Evolutionary conservation across 2,888 invertebrate species (phyloP).

Genomic region (Eupithecia dodoneata): DNA sequence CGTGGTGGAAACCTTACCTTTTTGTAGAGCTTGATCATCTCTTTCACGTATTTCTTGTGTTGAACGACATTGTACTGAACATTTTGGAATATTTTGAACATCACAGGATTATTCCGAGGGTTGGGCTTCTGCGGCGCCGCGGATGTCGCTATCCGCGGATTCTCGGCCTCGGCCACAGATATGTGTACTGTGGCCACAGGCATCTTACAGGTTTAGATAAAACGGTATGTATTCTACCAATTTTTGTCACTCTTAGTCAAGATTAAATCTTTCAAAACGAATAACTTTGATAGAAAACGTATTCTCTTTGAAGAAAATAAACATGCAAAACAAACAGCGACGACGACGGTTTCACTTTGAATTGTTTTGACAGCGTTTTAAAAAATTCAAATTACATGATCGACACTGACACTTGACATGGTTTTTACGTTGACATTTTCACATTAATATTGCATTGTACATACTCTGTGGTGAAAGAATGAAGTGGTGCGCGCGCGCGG

Average conservation of each 20-base stretch:
- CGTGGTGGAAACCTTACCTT: constrained; percentile 74
- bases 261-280: neutral
- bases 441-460: neutral
- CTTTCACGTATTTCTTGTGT: constrained; percentile 86
- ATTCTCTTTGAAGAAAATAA: neutral
- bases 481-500: neutral
- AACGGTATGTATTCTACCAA: neutral
- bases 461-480: neutral
- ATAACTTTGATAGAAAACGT: neutral
- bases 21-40: constrained; percentile 85
- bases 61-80: constrained; percentile 87
- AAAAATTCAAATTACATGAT: neutral
- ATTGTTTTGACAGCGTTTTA: constrained; percentile 10
- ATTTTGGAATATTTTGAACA: constrained; percentile 85
- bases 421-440: neutral
- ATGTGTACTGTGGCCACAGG: constrained; percentile 49
- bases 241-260: neutral
- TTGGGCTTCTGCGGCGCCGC: constrained; percentile 64
- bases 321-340: neutral
- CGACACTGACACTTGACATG: neutral
- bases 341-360: neutral
- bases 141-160: constrained; percentile 45
- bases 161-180: constrained; percentile 53
- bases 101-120: constrained; percentile 71
- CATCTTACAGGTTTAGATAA: constrained; percentile 51